Percentiles rank a stretch among this genome's conserved stretches.
Evolutionary conservation across 2,797 vertebrate species (phyloP).

Genomic region (Acanthopagrus latus): DNA sequence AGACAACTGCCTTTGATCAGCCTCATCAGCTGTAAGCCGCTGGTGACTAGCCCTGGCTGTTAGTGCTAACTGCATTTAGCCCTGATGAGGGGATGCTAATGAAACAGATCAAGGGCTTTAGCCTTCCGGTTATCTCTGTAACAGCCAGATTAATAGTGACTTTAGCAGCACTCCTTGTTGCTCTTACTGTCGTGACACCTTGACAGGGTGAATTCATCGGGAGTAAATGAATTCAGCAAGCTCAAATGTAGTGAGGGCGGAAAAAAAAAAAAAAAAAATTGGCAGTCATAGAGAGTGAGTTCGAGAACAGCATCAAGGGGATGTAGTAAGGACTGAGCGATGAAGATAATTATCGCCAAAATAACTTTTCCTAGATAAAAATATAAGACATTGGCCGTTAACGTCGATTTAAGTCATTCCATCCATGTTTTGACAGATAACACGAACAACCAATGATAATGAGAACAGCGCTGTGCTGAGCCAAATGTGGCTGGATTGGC

Average conservation of each 20-base stretch:
- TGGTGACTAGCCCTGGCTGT: conserved; percentile 57
- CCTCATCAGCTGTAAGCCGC: conserved; percentile 53
- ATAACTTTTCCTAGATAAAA: too few species aligned
- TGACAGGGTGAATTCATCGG: conserved; percentile 32
- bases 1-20: conserved; percentile 67
- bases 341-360: too few species aligned
- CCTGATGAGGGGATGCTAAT: conserved; percentile 72
- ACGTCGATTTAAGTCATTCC: too few species aligned
- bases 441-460: too few species aligned
- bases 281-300: background rate
- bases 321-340: background rate
- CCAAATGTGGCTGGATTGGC: too few species aligned
- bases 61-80: conserved; percentile 65
- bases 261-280: conserved; percentile 18
- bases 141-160: conserved; percentile 59
- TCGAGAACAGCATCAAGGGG: background rate
- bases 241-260: conserved; percentile 26
- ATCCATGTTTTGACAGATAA: too few species aligned
- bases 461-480: too few species aligned
- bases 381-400: too few species aligned
- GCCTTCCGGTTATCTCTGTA: conserved; percentile 57
- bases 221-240: conserved; percentile 43
- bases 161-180: conserved; percentile 44
- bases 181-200: conserved; percentile 51
- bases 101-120: conserved; percentile 75